phyloP scores from a whole-genome alignment of 1,140 invertebrate species.

The Mya arenaria region DNA sequence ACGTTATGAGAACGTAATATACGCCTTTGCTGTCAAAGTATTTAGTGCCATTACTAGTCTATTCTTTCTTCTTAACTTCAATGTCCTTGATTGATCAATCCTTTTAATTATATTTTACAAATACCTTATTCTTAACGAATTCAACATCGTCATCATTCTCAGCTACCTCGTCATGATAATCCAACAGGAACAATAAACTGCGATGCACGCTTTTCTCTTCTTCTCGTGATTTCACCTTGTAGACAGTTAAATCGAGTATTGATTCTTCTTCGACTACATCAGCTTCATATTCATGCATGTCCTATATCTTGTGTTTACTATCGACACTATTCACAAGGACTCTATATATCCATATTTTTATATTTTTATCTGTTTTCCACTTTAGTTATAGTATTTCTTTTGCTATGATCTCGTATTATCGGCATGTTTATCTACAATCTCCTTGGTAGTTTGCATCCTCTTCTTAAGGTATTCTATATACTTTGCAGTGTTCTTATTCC shows the following conservation, averaged over 20 bases:
- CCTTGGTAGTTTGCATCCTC: background rate
- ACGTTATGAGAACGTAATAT: background rate
- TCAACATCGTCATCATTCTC: background rate
- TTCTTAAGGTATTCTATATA: background rate
- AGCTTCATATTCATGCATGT: slow-evolving; percentile 1
- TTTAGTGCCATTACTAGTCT: slow-evolving; percentile 6
- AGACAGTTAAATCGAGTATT: slow-evolving; percentile 5
- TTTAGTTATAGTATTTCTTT: slow-evolving; percentile 17
- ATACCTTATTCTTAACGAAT: background rate
- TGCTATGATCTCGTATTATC: background rate
- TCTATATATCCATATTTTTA: background rate
- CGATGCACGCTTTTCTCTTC: slow-evolving; percentile 8
- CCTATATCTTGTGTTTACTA: slow-evolving; percentile 13
- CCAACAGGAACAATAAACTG: background rate
- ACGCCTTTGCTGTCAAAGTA: background rate
- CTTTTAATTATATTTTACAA: background rate
- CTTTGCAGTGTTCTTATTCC: background rate
- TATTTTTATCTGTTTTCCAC: background rate
- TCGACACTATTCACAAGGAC: slow-evolving; percentile 15
- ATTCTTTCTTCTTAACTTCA: background rate
- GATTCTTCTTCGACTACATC: slow-evolving; percentile 12
- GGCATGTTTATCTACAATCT: background rate
- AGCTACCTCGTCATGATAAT: background rate
- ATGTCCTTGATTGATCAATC: background rate
- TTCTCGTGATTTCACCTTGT: slow-evolving; percentile 19